Evolutionary conservation across 2,797 vertebrate species (phyloP).

Genomic region (Anabacerthia variegaticeps): DNA sequence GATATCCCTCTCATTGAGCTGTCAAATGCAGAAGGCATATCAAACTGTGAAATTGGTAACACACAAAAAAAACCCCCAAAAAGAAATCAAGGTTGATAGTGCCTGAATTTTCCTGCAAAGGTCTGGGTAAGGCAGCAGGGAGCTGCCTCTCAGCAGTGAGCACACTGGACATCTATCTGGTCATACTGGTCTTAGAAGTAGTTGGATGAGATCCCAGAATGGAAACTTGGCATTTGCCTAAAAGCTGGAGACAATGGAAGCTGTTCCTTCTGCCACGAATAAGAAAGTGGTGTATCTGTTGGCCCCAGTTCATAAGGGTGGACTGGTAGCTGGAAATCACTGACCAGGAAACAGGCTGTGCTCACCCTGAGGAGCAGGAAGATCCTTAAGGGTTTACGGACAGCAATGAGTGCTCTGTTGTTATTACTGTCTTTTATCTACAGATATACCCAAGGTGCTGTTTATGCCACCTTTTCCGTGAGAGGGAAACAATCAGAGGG

Average conservation of each 20-base stretch:
- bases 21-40: neutral
- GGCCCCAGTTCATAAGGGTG: slow-evolving; percentile 45
- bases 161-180: neutral
- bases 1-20: neutral
- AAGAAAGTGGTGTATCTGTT: slow-evolving; percentile 50
- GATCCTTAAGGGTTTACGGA: neutral
- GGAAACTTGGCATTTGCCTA: slow-evolving; percentile 64
- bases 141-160: neutral
- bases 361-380: neutral
- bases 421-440: neutral
- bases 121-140: neutral
- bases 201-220: slow-evolving; percentile 37
- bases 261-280: slow-evolving; percentile 31
- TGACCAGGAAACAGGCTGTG: slow-evolving; percentile 35
- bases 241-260: slow-evolving; percentile 42
- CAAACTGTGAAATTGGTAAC: neutral
- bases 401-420: neutral
- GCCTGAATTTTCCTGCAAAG: neutral
- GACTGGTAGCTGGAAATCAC: slow-evolving; percentile 27
- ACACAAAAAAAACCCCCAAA: neutral
- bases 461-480: slow-evolving; percentile 2
- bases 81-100: neutral
- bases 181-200: slow-evolving; percentile 11
- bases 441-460: neutral
- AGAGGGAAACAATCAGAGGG: neutral